These are phyloP conservation scores for Trachops cirrhosus DNA, from an alignment of 2,797 vertebrate genomes.

Conservation along the genomic window DNA sequence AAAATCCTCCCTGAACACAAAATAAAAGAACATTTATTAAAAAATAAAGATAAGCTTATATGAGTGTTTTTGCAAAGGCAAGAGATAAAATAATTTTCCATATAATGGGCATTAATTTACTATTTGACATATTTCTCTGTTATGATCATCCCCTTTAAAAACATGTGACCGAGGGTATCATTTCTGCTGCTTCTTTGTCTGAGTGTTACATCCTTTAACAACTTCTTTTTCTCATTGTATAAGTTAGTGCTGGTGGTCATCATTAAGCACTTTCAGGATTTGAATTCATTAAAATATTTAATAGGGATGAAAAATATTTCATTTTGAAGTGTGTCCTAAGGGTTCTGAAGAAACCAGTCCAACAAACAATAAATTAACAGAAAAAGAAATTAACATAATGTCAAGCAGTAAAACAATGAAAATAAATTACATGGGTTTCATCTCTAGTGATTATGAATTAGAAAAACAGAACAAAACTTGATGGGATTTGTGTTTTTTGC, in stretches of 20 bases:
- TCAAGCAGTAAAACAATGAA: conserved; percentile 50
- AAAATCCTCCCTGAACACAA: not conserved
- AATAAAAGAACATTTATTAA: not conserved
- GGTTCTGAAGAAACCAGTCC: conserved; percentile 55
- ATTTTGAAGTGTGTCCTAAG: conserved; percentile 74
- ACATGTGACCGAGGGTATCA: not conserved
- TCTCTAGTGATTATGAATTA: conserved; percentile 58
- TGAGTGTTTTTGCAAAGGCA: not conserved
- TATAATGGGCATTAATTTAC: not conserved
- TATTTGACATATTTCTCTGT: not conserved
- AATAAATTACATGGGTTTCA: conserved; percentile 64
- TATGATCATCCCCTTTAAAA: not conserved
- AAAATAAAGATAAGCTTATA: not conserved
- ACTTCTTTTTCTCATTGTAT: not conserved
- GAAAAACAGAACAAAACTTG: conserved; percentile 60
- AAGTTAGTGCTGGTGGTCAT: conserved; percentile 65
- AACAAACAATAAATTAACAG: conserved; percentile 73
- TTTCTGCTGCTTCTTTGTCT: not conserved
- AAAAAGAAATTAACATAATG: conserved; percentile 59
- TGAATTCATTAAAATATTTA: conserved; percentile 75
- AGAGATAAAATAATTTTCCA: not conserved
- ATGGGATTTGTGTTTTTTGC: not conserved
- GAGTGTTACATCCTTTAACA: not conserved
- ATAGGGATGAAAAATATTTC: conserved; percentile 56
- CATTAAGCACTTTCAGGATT: conserved; percentile 43